Percentiles rank a stretch among this genome's conserved stretches.
Evolutionary conservation across 2,797 vertebrate species (phyloP).

Genomic region (Buceros bicornis): DNA sequence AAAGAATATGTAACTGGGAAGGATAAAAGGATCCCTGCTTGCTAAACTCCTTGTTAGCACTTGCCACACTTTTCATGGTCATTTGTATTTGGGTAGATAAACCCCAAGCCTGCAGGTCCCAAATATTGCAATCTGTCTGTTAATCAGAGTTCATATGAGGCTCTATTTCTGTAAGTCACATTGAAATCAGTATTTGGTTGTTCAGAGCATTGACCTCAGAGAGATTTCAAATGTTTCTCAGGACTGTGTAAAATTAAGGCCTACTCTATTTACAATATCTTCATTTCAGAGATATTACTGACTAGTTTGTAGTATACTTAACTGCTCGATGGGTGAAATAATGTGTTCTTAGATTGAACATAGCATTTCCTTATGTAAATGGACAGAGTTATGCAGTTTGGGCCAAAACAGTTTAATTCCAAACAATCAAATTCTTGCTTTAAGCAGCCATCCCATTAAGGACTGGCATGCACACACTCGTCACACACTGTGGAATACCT

Average conservation of each 20-base stretch:
- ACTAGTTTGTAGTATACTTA: neutral
- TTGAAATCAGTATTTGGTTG: neutral
- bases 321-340: neutral
- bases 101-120: neutral
- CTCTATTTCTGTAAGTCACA: neutral
- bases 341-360: neutral
- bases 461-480: neutral
- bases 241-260: neutral
- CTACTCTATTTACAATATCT: neutral
- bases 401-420: neutral
- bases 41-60: neutral
- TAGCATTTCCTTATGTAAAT: neutral
- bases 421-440: neutral
- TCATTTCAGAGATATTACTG: neutral
- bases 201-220: neutral
- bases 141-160: neutral
- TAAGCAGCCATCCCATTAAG: neutral
- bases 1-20: neutral
- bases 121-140: neutral
- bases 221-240: neutral
- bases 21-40: neutral
- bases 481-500: fast-evolving
- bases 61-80: neutral
- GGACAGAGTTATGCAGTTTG: neutral
- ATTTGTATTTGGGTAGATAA: neutral